Conservation (phyloP, 2,797 vertebrate species). For the Notamacropus eugenii region DNA sequence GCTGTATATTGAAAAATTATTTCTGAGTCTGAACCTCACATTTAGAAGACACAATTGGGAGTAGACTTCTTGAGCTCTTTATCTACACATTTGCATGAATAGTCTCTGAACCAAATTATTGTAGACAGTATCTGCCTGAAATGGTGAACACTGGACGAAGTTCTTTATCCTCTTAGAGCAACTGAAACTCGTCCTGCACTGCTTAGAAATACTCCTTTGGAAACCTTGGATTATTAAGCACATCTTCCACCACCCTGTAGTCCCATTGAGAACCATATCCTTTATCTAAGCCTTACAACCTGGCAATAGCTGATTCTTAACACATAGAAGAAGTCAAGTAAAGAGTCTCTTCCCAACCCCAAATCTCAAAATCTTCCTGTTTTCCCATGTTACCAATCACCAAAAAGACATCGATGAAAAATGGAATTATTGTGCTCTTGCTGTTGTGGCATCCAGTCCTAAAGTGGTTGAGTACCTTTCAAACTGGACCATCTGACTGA, state of each 20-base stretch:
- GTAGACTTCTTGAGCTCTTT: background rate
- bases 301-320: background rate
- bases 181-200: background rate
- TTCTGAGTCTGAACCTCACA: background rate
- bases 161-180: background rate
- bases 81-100: background rate
- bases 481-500: background rate
- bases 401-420: background rate
- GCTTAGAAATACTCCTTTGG: background rate
- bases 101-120: background rate
- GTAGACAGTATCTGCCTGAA: background rate
- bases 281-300: background rate
- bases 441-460: background rate
- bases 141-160: background rate
- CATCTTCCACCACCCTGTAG: no score
- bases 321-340: background rate
- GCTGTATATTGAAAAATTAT: background rate
- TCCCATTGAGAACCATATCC: background rate
- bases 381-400: background rate
- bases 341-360: background rate
- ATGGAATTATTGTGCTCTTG: background rate
- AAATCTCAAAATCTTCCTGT: background rate
- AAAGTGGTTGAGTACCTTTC: background rate
- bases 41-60: background rate
- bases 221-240: background rate